Base-by-base conservation (phyloP, 2,113 vertebrate species). In the Perca schrenkii region DNA sequence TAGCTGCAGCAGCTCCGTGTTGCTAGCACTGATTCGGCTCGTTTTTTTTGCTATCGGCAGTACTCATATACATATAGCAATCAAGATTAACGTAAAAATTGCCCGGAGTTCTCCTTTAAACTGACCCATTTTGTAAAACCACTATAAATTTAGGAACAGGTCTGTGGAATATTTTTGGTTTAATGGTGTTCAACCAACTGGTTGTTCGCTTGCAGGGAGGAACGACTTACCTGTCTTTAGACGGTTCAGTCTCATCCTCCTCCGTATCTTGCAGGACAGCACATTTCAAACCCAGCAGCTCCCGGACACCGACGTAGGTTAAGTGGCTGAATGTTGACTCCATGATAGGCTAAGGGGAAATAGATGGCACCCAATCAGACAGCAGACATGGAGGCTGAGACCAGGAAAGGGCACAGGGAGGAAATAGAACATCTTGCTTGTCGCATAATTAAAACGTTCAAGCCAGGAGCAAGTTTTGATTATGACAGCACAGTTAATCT, bases 361-460 rank as follows among this genome's bases (percentile, higher is more conserved):
- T 71, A 70, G 63, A 88, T 63, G 50, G 50, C 70, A 83, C 63
- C 69, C 68, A 88, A 74, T 90, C 85, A 88, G 64, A 79, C 70
- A 53, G 65, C 15, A 75, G 62, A 49, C 31, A 47, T 25, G 81
- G 36, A 70, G 65, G 61, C 69, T 56, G 36, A 67, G 64, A 82
- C 50, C 21, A 72, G 70, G 54, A 78, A 86, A 86, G 80, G 79
- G 78, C 83, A 80, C 66, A 19, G 36, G 56, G 61, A 87, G 50
- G 81, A 88, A 93, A 86, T 70, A 17, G 73, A 90, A 80, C 68
- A 81, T 90, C 82, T 86, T 74, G 53, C 74, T 71, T 65, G 36
- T 74, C 50, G 8, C 83, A 86, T 92, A 91, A 94, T 94, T 93
- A 92, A 93, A 90, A 82, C 8, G 16, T 79, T 83, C 11, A 54